Evolutionary conservation across 2,888 invertebrate species (phyloP), one percentile per base, ranked within the genome.

Genomic region (Linyphia triangularis): DNA sequence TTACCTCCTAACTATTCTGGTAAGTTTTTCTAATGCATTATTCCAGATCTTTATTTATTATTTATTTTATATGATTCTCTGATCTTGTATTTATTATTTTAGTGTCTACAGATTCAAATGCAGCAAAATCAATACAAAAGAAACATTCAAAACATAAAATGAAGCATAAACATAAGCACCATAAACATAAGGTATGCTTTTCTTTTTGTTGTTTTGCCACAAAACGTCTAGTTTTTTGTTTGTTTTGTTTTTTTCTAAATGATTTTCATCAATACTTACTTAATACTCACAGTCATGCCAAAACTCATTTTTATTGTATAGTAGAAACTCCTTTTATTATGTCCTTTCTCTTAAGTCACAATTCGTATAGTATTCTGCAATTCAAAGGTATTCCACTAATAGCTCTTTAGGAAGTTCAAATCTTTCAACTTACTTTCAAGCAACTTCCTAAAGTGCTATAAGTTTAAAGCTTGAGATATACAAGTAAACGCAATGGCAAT

Each of bases 91-190:
- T 9, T 70, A 30, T 7, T 59, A 26, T 82, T 65, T 73, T 83
- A 4, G 9, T 67, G 7, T 22, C 33, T 22, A n/a, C 69, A 16
- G 13, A 26, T 59, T 19, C 69, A n/a, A 61, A 7, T 63, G 19
- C 85, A 19, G 4, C 13, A 2, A 63, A 37, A 78, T 26, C 3
- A 28, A 61, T 24, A 22, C 16, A 13, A 43, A 65, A n/a, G 7
- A 79, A 72, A 33, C 73, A 79, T 37, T 16, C 63, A 19, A 88
- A 88, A 43, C 75, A 82, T 63, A 88, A 88, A 37, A 7, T 22
- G n/a, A 77, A 82, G n/a, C 82, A 89, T 28, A 84, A 89, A 40
- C 89, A 84, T 61, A 89, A 89, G 28, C 79, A 85, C 61, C 69
- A 84, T 10, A 85, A 89, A 13, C 43, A 89, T 24, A 81, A 86